Evolutionary conservation across 2,888 invertebrate genomes (phyloP).

Genomic region (Andrena minutula): DNA sequence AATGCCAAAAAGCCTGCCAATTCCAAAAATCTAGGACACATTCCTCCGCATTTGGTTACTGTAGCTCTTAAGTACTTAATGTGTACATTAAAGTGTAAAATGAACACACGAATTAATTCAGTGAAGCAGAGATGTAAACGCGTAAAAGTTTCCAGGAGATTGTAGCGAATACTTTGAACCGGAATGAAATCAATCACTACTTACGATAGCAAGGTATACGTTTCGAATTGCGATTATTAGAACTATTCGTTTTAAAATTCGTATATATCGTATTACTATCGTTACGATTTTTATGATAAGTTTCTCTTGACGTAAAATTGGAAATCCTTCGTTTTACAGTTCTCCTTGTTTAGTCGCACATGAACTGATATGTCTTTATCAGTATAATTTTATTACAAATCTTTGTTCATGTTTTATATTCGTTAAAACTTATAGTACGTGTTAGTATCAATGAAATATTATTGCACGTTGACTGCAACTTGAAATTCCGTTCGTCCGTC

Average conservation of each 20-base stretch:
- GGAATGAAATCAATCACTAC: slow-evolving; percentile 1
- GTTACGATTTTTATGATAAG: slow-evolving; percentile 3
- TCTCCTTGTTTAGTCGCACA: slow-evolving; percentile 23
- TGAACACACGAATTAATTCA: slow-evolving; percentile 20
- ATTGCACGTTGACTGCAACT: slow-evolving; percentile 49
- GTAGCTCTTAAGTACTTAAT: slow-evolving; percentile 2
- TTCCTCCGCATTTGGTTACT: slow-evolving; percentile 1
- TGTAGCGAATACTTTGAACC: background rate
- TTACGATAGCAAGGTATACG: slow-evolving; percentile 6
- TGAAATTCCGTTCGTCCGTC: slow-evolving; percentile 11
- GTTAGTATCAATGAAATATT: slow-evolving; percentile 51
- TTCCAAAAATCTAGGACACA: slow-evolving; percentile 25
- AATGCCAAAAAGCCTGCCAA: slow-evolving; percentile 20
- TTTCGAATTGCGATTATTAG: background rate
- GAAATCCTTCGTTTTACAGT: slow-evolving; percentile 28
- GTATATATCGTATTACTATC: background rate
- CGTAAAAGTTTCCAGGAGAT: background rate
- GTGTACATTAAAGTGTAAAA: slow-evolving; percentile 17
- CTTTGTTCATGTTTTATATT: slow-evolving; percentile 37
- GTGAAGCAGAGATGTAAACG: background rate
- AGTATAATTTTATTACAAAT: slow-evolving; percentile 58
- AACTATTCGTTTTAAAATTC: slow-evolving; percentile 9
- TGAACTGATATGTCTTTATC: slow-evolving; percentile 63
- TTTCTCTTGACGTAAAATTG: slow-evolving; percentile 27
- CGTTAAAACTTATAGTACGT: slow-evolving; percentile 50